Percentiles rank a stretch among this genome's conserved stretches.
Conservation (phyloP, 1,140 invertebrate species). For the Coptotermes formosanus region DNA sequence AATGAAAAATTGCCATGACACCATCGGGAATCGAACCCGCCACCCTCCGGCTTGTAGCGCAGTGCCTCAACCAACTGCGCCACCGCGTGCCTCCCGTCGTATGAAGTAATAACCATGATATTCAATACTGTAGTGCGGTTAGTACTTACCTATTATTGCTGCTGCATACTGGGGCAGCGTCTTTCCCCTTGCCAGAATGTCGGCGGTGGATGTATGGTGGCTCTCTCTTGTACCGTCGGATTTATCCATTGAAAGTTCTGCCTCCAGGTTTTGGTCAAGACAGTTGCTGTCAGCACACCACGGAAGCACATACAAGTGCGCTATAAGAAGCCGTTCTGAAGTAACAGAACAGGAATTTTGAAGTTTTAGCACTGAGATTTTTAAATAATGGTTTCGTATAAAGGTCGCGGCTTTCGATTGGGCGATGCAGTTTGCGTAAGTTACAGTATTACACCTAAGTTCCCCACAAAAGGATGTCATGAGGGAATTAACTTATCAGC, state of each 20-base stretch:
- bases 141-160: neutral
- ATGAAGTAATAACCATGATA: no score
- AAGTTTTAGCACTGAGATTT: no score
- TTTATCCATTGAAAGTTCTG: neutral
- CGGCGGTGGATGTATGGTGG: neutral
- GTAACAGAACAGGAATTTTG: neutral
- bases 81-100: no score
- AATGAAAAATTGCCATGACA: no score
- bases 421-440: neutral
- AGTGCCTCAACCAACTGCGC: no score
- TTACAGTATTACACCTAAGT: neutral
- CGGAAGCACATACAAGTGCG: no score
- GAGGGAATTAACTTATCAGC: neutral
- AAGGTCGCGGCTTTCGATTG: neutral
- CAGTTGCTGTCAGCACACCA: no score
- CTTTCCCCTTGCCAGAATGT: neutral
- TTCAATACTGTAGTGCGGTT: neutral
- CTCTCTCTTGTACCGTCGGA: neutral
- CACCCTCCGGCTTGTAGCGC: no score
- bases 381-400: neutral
- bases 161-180: neutral
- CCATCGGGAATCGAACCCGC: no score
- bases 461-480: neutral
- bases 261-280: no score
- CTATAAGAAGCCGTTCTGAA: neutral